Conservation (phyloP, 1,140 invertebrate species). For the Drosophila bocqueti region DNA sequence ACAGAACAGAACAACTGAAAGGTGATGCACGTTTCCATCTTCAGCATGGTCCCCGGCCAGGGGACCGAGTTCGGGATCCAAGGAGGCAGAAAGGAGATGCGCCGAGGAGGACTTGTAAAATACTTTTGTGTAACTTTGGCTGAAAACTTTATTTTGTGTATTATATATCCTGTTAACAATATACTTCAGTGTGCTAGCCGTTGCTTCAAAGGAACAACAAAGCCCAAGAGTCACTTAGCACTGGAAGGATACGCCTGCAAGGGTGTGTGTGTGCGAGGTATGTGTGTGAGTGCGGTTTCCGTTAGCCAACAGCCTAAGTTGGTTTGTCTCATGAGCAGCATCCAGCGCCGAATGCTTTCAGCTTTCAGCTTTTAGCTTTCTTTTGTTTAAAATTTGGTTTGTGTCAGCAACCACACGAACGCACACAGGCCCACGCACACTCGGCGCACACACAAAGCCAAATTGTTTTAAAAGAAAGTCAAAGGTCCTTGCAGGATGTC, state of each 20-base stretch:
- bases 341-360: conserved; percentile 56
- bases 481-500: conserved; percentile 70
- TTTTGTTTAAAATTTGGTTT: conserved; percentile 84
- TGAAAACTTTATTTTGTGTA: conserved; percentile 84
- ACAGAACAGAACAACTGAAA: conserved; percentile 69
- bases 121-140: conserved; percentile 84
- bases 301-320: conserved; percentile 79
- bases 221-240: conserved; percentile 80
- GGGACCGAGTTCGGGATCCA: conserved; percentile 14
- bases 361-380: conserved; percentile 55
- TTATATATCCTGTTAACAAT: conserved; percentile 84
- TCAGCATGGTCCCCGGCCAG: not conserved
- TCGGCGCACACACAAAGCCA: conserved; percentile 65
- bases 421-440: conserved; percentile 52
- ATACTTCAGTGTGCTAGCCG: conserved; percentile 69
- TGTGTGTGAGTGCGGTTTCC: conserved; percentile 78
- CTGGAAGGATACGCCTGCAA: conserved; percentile 38
- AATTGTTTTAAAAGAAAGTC: conserved; percentile 83
- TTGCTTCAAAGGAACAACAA: conserved; percentile 77
- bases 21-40: conserved; percentile 65
- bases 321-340: conserved; percentile 70
- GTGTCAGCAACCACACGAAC: conserved; percentile 80
- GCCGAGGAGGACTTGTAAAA: conserved; percentile 73
- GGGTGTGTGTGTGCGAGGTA: conserved; percentile 16
- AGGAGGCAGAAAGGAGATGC: not conserved